Percentiles rank a stretch among this genome's conserved stretches.
phyloP scores from a whole-genome alignment of 92 coral and sea anemone species.

The Umimayanthus kanabou region DNA sequence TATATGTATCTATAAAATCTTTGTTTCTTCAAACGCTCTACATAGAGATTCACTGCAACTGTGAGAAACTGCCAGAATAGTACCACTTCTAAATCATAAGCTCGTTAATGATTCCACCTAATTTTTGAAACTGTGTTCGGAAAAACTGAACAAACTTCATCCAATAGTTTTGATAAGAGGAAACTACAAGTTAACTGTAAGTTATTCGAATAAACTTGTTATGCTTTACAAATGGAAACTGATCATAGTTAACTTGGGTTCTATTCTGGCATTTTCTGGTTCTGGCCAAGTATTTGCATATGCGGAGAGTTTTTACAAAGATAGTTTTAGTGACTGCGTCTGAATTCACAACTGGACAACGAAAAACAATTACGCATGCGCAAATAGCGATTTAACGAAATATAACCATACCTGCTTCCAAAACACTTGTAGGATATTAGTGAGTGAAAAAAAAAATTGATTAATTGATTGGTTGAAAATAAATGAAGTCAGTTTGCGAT shows the following conservation, averaged over 20 bases:
- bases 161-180: neutral
- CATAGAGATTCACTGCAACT: neutral
- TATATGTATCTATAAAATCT: slow-evolving; percentile 82
- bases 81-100: neutral
- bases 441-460: neutral
- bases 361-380: neutral
- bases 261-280: slow-evolving; percentile 4
- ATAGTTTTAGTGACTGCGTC: neutral
- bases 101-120: no score
- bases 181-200: neutral
- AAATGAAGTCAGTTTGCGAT: neutral
- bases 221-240: neutral
- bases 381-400: neutral
- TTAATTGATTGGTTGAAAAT: neutral
- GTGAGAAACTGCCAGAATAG: neutral
- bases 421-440: neutral
- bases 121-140: neutral
- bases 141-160: neutral
- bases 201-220: neutral
- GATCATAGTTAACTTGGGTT: neutral
- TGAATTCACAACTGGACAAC: neutral
- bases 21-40: slow-evolving; percentile 36
- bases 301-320: neutral
- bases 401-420: neutral
- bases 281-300: neutral